phyloP scores from a whole-genome alignment of 1,140 invertebrate species.

The Nasonia giraulti region DNA sequence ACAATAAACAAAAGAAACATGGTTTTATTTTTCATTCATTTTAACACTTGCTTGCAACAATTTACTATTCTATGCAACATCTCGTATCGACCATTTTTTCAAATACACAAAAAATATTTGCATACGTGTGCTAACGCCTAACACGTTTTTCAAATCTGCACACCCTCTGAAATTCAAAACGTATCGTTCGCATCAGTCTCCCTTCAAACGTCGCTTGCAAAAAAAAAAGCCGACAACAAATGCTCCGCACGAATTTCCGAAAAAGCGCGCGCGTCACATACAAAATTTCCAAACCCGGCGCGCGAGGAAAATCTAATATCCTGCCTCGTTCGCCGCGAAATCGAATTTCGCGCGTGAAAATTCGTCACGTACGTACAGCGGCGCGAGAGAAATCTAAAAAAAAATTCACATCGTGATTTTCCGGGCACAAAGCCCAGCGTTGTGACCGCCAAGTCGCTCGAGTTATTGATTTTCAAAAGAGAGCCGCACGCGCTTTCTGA shows the following conservation, averaged over 20 bases:
- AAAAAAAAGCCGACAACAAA: neutral
- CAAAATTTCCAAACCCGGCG: neutral
- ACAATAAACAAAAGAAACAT: neutral
- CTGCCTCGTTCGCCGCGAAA: neutral
- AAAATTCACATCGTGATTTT: neutral
- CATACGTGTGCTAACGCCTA: too few species aligned
- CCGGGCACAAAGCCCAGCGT: neutral
- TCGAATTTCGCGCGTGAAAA: neutral
- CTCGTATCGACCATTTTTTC: too few species aligned
- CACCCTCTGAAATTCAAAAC: too few species aligned
- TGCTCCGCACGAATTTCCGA: neutral
- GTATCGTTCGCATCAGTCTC: too few species aligned
- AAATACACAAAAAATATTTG: too few species aligned
- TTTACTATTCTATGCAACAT: too few species aligned
- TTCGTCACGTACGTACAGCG: neutral
- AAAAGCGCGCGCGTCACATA: neutral
- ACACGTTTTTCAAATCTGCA: too few species aligned
- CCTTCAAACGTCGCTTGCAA: too few species aligned
- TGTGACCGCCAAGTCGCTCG: slow-evolving; percentile 7
- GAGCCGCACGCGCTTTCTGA: neutral
- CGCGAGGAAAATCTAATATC: neutral
- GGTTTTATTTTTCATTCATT: neutral
- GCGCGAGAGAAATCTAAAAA: neutral
- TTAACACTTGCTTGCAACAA: neutral
- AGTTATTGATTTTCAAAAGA: slow-evolving; percentile 57